Evolutionary conservation across 2,797 vertebrate genomes (phyloP).

Genomic region (Enteromius afrohamiltoni): DNA sequence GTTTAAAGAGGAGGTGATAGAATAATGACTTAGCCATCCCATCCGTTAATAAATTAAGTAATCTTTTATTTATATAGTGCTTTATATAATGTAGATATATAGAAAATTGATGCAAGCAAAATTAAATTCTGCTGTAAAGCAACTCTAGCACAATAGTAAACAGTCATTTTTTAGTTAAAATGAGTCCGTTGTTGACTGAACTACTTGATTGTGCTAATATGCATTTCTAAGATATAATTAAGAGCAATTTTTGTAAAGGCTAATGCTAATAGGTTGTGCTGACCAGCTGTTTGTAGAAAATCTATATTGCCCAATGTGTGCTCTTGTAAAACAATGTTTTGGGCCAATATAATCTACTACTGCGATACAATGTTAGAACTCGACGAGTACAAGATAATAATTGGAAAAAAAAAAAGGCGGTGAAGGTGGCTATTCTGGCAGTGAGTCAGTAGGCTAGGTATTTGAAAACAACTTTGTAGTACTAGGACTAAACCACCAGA

Average conservation of each 20-base stretch:
- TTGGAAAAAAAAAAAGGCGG: too few relatives aligned
- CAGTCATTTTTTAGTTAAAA: background rate
- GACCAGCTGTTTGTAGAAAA: background rate
- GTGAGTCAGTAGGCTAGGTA: too few relatives aligned
- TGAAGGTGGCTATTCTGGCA: background rate
- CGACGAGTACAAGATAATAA: background rate
- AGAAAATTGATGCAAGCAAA: background rate
- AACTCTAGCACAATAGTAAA: background rate
- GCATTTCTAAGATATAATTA: too few relatives aligned
- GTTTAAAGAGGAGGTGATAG: conserved; percentile 18
- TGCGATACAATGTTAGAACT: background rate
- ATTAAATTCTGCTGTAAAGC: background rate
- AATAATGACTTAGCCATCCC: conserved; percentile 14
- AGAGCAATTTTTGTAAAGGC: too few relatives aligned
- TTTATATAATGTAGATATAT: background rate
- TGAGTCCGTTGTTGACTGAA: background rate
- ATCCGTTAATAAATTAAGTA: background rate
- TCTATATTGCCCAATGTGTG: background rate
- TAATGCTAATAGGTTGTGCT: background rate
- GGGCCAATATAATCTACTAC: background rate
- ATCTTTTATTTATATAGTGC: background rate
- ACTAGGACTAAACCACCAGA: conserved; percentile 59
- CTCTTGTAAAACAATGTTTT: background rate
- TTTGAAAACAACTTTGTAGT: background rate
- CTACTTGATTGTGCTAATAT: too few relatives aligned